Evolutionary conservation across 1,140 invertebrate species (phyloP).

Genomic region (Dreissena polymorpha): DNA sequence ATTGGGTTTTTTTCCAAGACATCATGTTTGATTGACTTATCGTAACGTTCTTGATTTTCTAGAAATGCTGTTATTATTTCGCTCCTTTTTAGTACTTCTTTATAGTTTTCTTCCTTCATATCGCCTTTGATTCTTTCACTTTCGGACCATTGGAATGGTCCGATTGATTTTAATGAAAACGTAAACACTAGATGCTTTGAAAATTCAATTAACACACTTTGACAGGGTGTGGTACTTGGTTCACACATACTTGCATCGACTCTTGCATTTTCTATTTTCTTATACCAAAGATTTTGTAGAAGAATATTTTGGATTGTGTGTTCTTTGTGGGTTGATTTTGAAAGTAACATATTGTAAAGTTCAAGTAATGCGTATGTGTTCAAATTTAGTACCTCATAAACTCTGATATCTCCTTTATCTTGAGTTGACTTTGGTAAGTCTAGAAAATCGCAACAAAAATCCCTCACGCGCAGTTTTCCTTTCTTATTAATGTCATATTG

Average conservation of each 20-base stretch:
- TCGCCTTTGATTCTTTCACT: background rate
- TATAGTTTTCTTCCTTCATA: background rate
- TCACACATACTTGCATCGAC: background rate
- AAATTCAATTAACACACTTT: background rate
- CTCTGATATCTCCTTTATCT: too few relatives aligned
- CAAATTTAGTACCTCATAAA: too few relatives aligned
- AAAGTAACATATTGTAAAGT: too few relatives aligned
- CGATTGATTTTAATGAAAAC: background rate
- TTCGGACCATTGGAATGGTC: constrained; percentile 11
- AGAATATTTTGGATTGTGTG: too few relatives aligned
- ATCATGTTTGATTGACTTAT: background rate
- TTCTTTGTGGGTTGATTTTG: too few relatives aligned
- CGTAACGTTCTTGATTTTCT: background rate
- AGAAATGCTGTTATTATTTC: constrained; percentile 12
- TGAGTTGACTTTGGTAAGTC: too few relatives aligned
- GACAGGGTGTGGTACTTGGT: background rate
- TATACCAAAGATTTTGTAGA: too few relatives aligned
- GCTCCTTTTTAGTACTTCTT: background rate
- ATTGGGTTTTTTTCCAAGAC: background rate
- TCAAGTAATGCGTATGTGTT: too few relatives aligned
- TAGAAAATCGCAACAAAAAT: too few relatives aligned
- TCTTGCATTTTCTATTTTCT: too few relatives aligned
- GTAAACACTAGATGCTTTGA: background rate
- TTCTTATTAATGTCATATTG: too few relatives aligned
- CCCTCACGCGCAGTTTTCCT: too few relatives aligned